Evolutionary conservation across 92 coral and sea anemone species (phyloP), one percentile per base, ranked within the genome.

Genomic region (Palythoa grandis): DNA sequence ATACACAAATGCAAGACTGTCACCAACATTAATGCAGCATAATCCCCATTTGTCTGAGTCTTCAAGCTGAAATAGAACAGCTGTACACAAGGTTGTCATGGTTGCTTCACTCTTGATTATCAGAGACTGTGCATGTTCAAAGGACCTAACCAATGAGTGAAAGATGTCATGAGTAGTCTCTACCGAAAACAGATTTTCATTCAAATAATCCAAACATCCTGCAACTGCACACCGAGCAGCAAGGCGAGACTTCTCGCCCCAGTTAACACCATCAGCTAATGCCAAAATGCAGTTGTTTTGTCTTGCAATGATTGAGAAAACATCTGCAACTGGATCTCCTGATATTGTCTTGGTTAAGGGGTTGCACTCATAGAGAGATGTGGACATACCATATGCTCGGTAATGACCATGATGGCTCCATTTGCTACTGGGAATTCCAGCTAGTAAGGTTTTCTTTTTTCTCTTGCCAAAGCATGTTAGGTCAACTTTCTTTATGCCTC

Each of bases 151-250:
- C 57, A 96, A 86, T 25, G 86, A 78, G 47, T 73, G 67, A 89
- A 91, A 87, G 79, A 96, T 88, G 43, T 92, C 97, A 57, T 83
- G 99, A 12, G 99, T 97, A 20, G 90, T 91, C 58, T 74, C 85
- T 54, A 95, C 97, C 22, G 91, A 60, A 79, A 83, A 82, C 70
- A 97, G 88, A 71, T 90, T 88, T 25, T 75, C 82, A 79, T 92
- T 89, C 74, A 97, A 86, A 82, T 97, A 93, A 76, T 95, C 91
- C 15, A 97, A 72, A 47, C 98, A 93, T 12, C 99, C 98, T 29
- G 95, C 98, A 19, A 97, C 93, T 16, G 94, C 99, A 66, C 95
- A 95, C 15, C 98, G 96, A 10, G 99, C 99, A n/a, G 99, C 98
- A 40, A 97, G 90, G 60, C 95, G 94, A 25, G 99, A 92, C 77